Evolutionary conservation across 2,113 vertebrate species (phyloP), one percentile per base, ranked within the genome.

Genomic region (Tretioscincus oriximinensis): DNA sequence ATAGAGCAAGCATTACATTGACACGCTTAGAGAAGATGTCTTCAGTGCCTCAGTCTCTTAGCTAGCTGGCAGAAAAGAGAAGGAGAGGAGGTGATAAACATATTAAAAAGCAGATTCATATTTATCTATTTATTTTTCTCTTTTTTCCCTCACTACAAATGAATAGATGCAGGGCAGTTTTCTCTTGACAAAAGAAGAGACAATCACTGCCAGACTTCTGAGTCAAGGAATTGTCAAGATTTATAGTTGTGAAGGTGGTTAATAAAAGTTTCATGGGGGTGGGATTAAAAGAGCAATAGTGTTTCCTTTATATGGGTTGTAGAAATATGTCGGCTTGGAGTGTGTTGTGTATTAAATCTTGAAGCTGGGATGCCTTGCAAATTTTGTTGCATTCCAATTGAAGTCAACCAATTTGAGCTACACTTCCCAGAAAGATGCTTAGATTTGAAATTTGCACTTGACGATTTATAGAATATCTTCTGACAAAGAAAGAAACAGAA

Each of bases 81-180:
- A 58, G 24, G 21, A 58, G n/a, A 71, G 41, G 68, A 51, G 87
- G 29, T 87, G 45, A 66, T 80, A 76, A 58, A 86, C 84, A 88
- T 89, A 88, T 83, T 86, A 87, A 83, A 69, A 85, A 85, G 84
- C 29, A 80, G 75, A 71, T 71, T 87, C 82, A 35, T 41, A 69
- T 82, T 64, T 71, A 71, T 71, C 86, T 84, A 35, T 58, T 69
- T 82, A 54, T 72, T 83, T 86, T 60, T 69, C 10, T 18, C 54
- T 16, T 58, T 58, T 14, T 18, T 58, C 49, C 66, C 58, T 54
- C 54, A 74, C 71, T 83, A 54, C 5, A 7, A 58, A 24, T 22
- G 35, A 63, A 88, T 24, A 83, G 69, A 82, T 82, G 82, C 78
- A 81, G 82, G 68, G 41, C 61, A 21, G 73, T 69, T 26, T 77